Evolutionary conservation across 2,797 vertebrate species (phyloP), one percentile per base, ranked within the genome.

Genomic region (Galaxias olidus): DNA sequence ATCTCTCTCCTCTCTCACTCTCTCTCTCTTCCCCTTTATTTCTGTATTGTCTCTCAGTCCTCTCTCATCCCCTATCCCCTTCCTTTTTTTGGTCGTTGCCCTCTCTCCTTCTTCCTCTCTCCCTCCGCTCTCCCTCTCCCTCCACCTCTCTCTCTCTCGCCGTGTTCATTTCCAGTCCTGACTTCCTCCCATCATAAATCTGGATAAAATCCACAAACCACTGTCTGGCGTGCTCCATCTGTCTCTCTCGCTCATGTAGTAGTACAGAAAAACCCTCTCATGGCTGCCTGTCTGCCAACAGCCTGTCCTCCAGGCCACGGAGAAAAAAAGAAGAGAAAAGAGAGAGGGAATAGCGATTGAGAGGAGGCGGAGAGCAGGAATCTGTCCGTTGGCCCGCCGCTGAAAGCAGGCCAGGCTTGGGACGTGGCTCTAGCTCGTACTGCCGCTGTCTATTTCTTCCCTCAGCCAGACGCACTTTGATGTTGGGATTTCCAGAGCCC

Each of bases 161-260:
- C 60, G 45, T 52, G 68, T 76, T 89, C 84, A 87, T 84, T 81
- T 86, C 62, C 76, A 15, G 49, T 69, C 81, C 66, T 63, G 57
- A 78, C 87, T 86, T 88, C 83, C 84, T 88, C 87, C 87, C 84
- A 81, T 90, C 88, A 91, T 90, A 90, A 91, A 92, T 92, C 90
- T 91, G 89, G 86, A 91, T 90, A 84, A 89, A 30, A 91, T 91
- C 86, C 83, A 90, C 87, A 90, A 90, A 90, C 84, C 87, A 84
- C 87, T 90, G 86, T 87, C 87, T 89, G 87, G 89, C 86, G 86
- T 81, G 86, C 86, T 85, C 86, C 90, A 91, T 92, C 88, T 91
- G 86, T 92, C 87, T 90, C 84, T 75, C 87, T 91, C 87, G 87
- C 83, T 90, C 88, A 81, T 87, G 85, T 85, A 86, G 77, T 78